A percentile compares a stretch with the other conserved stretches of the same genome.
Evolutionary conservation across 2,113 vertebrate genomes (phyloP).

Genomic region (Odocoileus hemionus): DNA sequence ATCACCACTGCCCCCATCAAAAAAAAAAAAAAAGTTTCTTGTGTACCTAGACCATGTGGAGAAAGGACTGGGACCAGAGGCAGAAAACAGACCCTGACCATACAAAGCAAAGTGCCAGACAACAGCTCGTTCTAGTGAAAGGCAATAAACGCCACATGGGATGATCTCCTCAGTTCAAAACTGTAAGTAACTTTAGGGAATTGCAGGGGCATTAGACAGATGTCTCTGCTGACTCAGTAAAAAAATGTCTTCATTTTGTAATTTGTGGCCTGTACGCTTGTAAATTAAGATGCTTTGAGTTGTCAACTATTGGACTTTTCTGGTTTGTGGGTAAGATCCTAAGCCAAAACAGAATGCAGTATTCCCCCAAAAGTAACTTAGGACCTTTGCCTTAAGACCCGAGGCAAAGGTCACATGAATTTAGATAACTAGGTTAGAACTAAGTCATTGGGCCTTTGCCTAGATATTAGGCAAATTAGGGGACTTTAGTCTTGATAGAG

Average conservation of each 20-base stretch:
- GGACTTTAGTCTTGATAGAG: background rate
- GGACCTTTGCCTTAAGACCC: background rate
- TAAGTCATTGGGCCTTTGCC: background rate
- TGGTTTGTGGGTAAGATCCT: conserved; percentile 9
- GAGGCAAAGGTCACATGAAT: conserved; percentile 13
- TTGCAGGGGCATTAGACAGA: background rate
- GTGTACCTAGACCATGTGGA: background rate
- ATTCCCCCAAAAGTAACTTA: background rate
- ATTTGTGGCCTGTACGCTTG: background rate
- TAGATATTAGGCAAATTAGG: background rate
- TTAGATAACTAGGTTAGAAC: conserved; percentile 32
- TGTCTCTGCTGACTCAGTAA: conserved; percentile 30
- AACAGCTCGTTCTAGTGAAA: background rate
- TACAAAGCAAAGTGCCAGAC: background rate
- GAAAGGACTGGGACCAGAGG: background rate
- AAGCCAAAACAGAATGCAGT: conserved; percentile 2
- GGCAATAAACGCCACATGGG: background rate
- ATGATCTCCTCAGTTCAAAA: conserved; percentile 31
- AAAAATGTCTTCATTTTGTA: conserved; percentile 29
- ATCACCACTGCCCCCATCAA: background rate
- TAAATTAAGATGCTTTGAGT: conserved; percentile 26
- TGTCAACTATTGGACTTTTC: background rate
- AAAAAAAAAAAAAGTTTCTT: background rate
- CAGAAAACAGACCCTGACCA: background rate
- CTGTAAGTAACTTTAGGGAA: conserved; percentile 49